These are phyloP conservation scores for Hofmannophila pseudospretella DNA, from an alignment of 2,888 invertebrate species.

Conservation along the genomic window DNA sequence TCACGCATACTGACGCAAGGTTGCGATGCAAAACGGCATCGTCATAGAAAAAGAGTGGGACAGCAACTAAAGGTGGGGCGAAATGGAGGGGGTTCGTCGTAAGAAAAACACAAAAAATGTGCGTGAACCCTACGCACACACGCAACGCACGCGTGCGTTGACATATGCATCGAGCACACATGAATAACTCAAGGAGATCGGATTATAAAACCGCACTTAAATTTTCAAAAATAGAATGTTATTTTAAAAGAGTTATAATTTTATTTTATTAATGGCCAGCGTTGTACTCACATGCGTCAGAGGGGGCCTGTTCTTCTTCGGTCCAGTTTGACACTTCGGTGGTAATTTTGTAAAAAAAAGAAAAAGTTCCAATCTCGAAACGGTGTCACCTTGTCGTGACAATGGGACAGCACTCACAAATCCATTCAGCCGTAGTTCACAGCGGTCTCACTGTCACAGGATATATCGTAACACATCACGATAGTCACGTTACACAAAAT, in stretches of 20 bases:
- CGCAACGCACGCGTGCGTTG: conserved; percentile 26
- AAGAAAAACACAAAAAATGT: conserved; percentile 72
- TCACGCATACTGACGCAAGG: conserved; percentile 43
- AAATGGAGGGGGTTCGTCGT: conserved; percentile 46
- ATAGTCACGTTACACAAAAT: conserved; percentile 58
- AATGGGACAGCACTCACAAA: conserved; percentile 40
- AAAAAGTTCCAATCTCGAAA: conserved; percentile 57
- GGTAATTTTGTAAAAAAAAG: conserved; percentile 69
- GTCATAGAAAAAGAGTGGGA: conserved; percentile 75
- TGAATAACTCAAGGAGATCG: conserved; percentile 43
- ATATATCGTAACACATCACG: conserved; percentile 62
- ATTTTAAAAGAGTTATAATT: not conserved
- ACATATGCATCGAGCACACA: conserved; percentile 40
- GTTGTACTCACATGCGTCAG: conserved; percentile 72
- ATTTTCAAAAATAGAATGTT: conserved; percentile 4
- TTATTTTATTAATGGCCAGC: conserved; percentile 3
- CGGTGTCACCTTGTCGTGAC: conserved; percentile 58
- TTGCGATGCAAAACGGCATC: conserved; percentile 38
- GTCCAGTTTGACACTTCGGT: conserved; percentile 77
- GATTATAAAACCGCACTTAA: conserved; percentile 53
- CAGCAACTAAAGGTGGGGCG: conserved; percentile 65
- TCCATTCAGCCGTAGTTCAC: conserved; percentile 56
- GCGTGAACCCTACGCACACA: conserved; percentile 66
- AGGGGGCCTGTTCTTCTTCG: conserved; percentile 72
- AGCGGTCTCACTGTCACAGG: conserved; percentile 58